A percentile compares a stretch with the other conserved stretches of the same genome.
Conservation (phyloP, 2,113 vertebrate species). For the Chaetodon trifascialis region DNA sequence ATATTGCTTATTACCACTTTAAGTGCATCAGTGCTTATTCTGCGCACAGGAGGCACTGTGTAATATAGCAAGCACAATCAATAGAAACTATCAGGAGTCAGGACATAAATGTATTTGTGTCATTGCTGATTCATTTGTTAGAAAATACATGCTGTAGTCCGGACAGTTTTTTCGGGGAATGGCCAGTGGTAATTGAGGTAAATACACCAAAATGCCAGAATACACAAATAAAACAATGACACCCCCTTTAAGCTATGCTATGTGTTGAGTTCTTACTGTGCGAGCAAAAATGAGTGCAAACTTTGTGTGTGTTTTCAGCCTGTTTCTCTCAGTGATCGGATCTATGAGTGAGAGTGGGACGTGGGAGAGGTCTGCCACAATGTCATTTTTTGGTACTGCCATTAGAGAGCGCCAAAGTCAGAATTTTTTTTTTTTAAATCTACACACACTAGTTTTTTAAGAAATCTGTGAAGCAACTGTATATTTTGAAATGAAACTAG, state of each 20-base stretch:
- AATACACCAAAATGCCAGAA: not conserved
- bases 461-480: accelerated
- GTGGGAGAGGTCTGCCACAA: not conserved
- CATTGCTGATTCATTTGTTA: not conserved
- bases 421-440: not conserved
- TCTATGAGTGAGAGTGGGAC: not conserved
- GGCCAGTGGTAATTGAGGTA: not conserved
- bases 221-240: not conserved
- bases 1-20: not conserved
- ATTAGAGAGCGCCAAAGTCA: constrained; percentile 12
- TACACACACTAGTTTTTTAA: not conserved
- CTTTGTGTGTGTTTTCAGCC: not conserved
- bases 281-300: not conserved
- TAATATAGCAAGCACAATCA: not conserved
- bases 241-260: not conserved
- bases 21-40: not conserved
- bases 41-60: not conserved
- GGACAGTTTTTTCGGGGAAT: not conserved
- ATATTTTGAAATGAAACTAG: not conserved
- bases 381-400: not conserved
- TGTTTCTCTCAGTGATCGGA: not conserved
- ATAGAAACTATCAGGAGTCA: not conserved
- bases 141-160: not conserved
- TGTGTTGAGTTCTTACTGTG: not conserved
- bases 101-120: not conserved